Base-by-base conservation (phyloP, 2,113 vertebrate species). In the Pangasianodon hypophthalmus region DNA sequence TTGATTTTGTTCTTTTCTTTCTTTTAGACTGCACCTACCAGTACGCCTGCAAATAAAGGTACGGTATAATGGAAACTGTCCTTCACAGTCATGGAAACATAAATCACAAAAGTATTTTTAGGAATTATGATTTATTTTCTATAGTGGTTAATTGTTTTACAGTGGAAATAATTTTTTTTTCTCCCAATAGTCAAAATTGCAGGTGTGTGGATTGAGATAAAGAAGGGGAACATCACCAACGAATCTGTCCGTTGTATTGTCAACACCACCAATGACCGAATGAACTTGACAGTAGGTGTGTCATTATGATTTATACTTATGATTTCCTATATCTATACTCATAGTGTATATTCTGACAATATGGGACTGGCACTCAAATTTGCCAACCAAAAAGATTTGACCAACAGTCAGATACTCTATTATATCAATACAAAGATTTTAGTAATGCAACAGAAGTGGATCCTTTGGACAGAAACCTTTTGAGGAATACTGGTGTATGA, bases 171-270 rank as follows among this genome's bases (percentile, higher is more conserved):
- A 14, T 64, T 3, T n/a, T 67, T 24, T 32, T 32, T 71, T 87
- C 46, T 50, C 29, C 77, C 41, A 14, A 58, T 79, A 93, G 92
- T 95, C 24, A 94, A 88, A 89, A 92, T 94, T 52, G 50, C 56
- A 6, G 85, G 88, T n/a, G 89, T 91, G n/a, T 90, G 89, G 60
- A 77, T 95, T 64, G 90, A 93, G 71, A 88, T 95, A 9, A 94
- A 88, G 89, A 92, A 92, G 88, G 94, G 94, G 0, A 87, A 92
- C 86, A 92, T 95, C 56, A 92, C 89, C 21, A 84, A 4, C 0
- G 93, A 94, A 90, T 82, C 87, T 14, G 94, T 93, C 58, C 64
- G 86, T 73, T 92, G 92, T 37, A 94, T 95, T 26, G 93, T 95
- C 24, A 95, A 95, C 87, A 93, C 91, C 44, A 94, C 93, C 81